Conservation (phyloP, 2,113 vertebrate genomes). For the Penelope pileata region DNA sequence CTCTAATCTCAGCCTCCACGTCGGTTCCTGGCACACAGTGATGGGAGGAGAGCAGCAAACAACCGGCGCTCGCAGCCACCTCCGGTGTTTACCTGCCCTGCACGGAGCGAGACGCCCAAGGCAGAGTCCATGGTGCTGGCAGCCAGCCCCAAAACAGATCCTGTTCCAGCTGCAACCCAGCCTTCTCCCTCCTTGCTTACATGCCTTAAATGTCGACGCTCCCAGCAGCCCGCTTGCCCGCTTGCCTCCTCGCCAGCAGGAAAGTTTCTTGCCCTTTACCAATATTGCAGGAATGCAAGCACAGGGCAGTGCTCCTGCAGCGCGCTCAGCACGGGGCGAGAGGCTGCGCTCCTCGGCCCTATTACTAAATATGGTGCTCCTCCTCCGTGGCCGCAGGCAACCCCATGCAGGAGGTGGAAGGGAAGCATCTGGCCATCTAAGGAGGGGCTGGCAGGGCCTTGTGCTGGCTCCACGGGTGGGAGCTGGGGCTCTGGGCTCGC, state of each 20-base stretch:
- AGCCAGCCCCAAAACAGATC: background rate
- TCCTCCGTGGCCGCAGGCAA: background rate
- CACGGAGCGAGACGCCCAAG: background rate
- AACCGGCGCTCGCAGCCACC: fast-evolving
- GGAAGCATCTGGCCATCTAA: background rate
- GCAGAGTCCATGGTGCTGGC: background rate
- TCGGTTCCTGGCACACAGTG: background rate
- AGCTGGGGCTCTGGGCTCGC: background rate
- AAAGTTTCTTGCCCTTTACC: slow-evolving; percentile 1
- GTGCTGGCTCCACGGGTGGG: background rate
- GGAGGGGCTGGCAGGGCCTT: background rate
- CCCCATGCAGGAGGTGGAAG: background rate
- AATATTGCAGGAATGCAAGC: slow-evolving; percentile 54
- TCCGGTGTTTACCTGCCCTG: background rate
- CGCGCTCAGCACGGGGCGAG: background rate
- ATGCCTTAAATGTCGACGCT: slow-evolving; percentile 6
- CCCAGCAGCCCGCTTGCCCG: background rate
- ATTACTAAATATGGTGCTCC: slow-evolving; percentile 63
- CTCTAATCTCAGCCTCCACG: background rate
- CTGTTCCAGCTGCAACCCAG: background rate
- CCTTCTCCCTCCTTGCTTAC: background rate
- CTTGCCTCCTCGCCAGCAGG: background rate
- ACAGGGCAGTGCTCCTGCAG: background rate
- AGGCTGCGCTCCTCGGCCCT: background rate
- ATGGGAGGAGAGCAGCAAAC: background rate